Percentiles rank a stretch among this genome's conserved stretches.
Conservation (phyloP, 64 coral and sea anemone genomes). For the Orbicella faveolata region DNA sequence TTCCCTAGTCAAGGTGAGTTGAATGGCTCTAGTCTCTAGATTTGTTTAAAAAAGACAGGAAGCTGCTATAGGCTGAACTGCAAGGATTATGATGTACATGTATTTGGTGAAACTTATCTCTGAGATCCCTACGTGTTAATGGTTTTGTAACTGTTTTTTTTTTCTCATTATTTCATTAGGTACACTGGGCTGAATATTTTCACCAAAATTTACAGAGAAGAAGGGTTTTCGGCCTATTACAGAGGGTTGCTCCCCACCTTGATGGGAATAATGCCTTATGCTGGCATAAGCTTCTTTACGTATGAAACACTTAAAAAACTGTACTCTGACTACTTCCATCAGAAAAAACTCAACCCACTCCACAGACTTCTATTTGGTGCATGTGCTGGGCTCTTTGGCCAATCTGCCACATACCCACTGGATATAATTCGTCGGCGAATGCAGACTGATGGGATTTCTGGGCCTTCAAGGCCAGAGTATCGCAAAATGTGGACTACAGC, state of each 20-base stretch:
- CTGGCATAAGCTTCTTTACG: slow-evolving; percentile 93
- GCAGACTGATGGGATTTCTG: slow-evolving; percentile 82
- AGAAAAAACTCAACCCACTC: slow-evolving; percentile 54
- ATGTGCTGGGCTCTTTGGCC: slow-evolving; percentile 86
- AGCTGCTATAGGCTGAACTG: too few species aligned
- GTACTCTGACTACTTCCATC: slow-evolving; percentile 56
- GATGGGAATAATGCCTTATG: slow-evolving; percentile 86
- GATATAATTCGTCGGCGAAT: slow-evolving; percentile 94
- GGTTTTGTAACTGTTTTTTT: neutral
- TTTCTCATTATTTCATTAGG: slow-evolving; percentile 58
- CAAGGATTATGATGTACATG: too few species aligned
- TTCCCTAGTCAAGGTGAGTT: too few species aligned
- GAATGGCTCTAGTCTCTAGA: too few species aligned
- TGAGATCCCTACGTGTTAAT: neutral
- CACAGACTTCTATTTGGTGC: slow-evolving; percentile 92
- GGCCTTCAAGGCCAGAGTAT: slow-evolving; percentile 60
- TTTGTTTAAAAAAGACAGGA: too few species aligned
- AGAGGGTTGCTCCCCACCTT: slow-evolving; percentile 79
- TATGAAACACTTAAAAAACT: slow-evolving; percentile 91
- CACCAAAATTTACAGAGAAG: slow-evolving; percentile 82
- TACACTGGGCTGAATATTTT: slow-evolving; percentile 83
- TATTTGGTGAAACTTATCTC: neutral
- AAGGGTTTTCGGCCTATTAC: slow-evolving; percentile 75
- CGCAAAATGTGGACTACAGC: slow-evolving; percentile 87
- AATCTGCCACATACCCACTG: slow-evolving; percentile 83